Conservation (phyloP, 2,797 vertebrate species). For the Sebastes itinus region DNA sequence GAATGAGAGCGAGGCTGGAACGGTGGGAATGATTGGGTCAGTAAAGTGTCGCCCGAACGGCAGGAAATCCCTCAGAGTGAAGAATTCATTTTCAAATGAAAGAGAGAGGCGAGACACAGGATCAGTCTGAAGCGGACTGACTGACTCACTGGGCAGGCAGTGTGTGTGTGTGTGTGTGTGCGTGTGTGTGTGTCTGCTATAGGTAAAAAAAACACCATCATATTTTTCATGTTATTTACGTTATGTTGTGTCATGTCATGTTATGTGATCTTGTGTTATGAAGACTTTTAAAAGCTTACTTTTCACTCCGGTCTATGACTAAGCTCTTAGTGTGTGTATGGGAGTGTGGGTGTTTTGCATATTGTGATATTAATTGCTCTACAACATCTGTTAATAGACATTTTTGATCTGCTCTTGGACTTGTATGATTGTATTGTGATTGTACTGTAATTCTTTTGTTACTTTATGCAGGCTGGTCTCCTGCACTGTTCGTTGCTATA, state of each 20-base stretch:
- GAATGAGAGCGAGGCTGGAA: constrained; percentile 3
- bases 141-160: not conserved
- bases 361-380: not conserved
- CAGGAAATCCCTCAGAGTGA: constrained; percentile 24
- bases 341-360: not conserved
- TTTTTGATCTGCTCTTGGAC: not conserved
- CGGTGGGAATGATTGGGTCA: constrained; percentile 5
- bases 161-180: not conserved
- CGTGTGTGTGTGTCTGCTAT: no score
- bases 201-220: rapidly evolving
- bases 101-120: not conserved
- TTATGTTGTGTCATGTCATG: not conserved
- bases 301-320: not conserved
- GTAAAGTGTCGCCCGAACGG: constrained; percentile 15
- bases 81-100: constrained; percentile 9
- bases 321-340: not conserved
- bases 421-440: not conserved
- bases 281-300: not conserved
- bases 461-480: not conserved
- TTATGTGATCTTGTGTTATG: not conserved
- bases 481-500: no score
- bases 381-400: not conserved
- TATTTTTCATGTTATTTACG: not conserved
- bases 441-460: not conserved
- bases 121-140: not conserved